A percentile compares a stretch with the other conserved stretches of the same genome.
phyloP scores from a whole-genome alignment of 2,888 invertebrate genomes.

The Stegophylla sp. region DNA sequence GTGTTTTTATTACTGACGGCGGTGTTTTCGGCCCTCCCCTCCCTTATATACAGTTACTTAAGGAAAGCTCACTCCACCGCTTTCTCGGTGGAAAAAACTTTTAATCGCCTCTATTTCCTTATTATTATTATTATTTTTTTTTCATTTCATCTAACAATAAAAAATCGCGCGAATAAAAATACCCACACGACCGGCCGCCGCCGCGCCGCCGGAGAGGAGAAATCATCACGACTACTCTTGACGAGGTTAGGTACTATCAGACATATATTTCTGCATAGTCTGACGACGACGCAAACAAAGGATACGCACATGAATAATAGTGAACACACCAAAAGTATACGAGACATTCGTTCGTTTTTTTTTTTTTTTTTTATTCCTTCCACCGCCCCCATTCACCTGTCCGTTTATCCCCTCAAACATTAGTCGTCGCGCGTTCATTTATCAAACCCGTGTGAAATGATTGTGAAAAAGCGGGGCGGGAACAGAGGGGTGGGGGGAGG shows the following conservation, averaged over 20 bases:
- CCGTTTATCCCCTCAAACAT: constrained; percentile 37
- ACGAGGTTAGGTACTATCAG: not conserved
- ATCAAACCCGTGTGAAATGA: constrained; percentile 47
- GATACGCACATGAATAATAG: constrained; percentile 43
- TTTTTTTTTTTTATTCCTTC: not conserved
- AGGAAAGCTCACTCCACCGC: not conserved
- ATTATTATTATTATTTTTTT: too few species aligned
- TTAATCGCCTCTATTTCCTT: constrained; percentile 31
- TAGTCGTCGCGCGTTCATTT: constrained; percentile 48
- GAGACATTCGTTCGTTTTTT: constrained; percentile 17
- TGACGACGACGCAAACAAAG: constrained; percentile 43
- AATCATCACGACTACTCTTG: constrained; percentile 27
- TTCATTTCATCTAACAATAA: not conserved
- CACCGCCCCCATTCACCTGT: constrained; percentile 11
- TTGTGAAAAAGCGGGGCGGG: constrained; percentile 36
- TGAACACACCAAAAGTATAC: constrained; percentile 33
- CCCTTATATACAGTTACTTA: not conserved
- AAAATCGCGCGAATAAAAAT: constrained; percentile 12
- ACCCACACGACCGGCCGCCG: not conserved
- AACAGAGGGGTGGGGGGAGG: too few species aligned
- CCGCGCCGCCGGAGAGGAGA: not conserved
- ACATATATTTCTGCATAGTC: constrained; percentile 42
- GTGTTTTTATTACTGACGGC: constrained; percentile 6
- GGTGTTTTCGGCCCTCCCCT: too few species aligned
- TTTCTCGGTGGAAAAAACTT: not conserved